Base-by-base conservation (phyloP, 2,797 vertebrate species). In the Gadopsis marmoratus region DNA sequence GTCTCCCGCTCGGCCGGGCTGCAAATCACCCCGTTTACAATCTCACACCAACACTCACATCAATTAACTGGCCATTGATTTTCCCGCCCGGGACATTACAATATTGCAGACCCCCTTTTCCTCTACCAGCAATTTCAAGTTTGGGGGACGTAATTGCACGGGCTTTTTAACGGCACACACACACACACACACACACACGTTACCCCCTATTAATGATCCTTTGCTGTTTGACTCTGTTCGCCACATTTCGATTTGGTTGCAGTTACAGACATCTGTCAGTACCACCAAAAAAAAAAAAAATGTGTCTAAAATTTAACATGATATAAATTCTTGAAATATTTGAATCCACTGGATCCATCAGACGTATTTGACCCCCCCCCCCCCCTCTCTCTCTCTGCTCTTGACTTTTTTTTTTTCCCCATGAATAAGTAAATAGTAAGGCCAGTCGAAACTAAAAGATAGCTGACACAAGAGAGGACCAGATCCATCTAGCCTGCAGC, bases 401-500 rank as follows among this genome's bases (percentile, higher is more conserved):
- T 86, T 86, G n/a, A n/a, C n/a, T n/a, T 87, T 29, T 55, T 29
- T 39, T 63, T 92, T 93, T 92, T 89, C 93, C 86, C 89, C 94
- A 95, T 96, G 93, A 96, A 96, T 96, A 96, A 96, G 92, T 96
- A 95, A 96, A 95, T 93, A 95, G 89, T 86, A 50, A 87, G 87
- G 86, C 94, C 86, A 90, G 92, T 93, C 94, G 94, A 94, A 94
- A 90, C 94, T 95, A 94, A 95, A 94, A 95, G 94, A 95, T 95
- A 95, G 93, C 95, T 95, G 95, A 96, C 94, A 95, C 93, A 91
- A 89, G 91, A 94, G 92, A 92, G 93, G 91, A 95, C 86, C 92
- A 96, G 95, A 98, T 98, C 96, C 96, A 97, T 98, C 97, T 97
- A 94, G 97, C 97, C 97, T 94, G 94, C 96, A 96, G 96, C 96